Base-by-base conservation (phyloP, 2,797 vertebrate species). In the Acanthurus leucopareius region DNA sequence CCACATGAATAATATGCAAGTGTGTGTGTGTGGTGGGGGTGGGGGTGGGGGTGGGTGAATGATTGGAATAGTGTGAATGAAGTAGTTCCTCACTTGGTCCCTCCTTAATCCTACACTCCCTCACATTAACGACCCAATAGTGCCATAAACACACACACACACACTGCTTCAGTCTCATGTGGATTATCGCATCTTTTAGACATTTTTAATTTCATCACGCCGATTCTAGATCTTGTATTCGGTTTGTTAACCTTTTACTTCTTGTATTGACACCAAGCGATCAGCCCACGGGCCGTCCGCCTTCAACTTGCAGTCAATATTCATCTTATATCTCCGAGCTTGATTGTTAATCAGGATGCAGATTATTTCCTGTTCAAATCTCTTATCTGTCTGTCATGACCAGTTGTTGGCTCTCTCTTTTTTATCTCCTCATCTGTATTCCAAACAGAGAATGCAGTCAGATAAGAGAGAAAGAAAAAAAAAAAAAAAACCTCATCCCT, bases 341-440 rank as follows among this genome's bases (percentile, higher is more conserved):
- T 63, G 67, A 73, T 77, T 65, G 38, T 64, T 56, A 80, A 79
- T 69, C 60, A 53, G 48, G 67, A 83, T 80, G 82, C 69, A 78
- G 75, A 81, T 92, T 52, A 85, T 83, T 87, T 88, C 80, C 71
- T 65, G 69, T 69, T 83, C 77, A 82, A 66, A 85, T 79, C 79
- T 84, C 79, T 72, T 35, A 61, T 79, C 85, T 82, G 76, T 85
- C 84, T 88, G 79, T 89, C 89, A 80, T 76, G 84, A 79, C 82
- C 84, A 76, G 80, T 87, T 78, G 85, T 84, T 82, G 81, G 83
- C 79, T 89, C 60, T 74, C 54, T 25, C 25, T 25, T 85, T 80
- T 87, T 79, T 68, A 85, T 89, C 77, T 79, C 75, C 84, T 89
- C 89, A 92, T 93, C 90, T 94, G 92, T 93, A 93, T 93, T 93